phyloP scores from a whole-genome alignment of 1,140 invertebrate species.

The Hylyphantes graminicola region DNA sequence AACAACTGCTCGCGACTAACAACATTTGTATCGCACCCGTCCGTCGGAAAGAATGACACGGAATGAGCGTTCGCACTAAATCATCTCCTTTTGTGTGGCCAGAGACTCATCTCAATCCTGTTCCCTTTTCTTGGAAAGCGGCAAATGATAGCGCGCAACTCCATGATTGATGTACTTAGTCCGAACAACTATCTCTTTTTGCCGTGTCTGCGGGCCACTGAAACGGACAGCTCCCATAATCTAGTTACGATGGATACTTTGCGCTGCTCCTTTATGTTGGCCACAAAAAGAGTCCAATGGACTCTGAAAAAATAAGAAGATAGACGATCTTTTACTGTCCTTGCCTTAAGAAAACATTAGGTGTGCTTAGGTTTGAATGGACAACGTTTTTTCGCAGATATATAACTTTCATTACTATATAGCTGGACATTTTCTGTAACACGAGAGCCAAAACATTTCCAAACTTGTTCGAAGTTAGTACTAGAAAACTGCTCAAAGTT shows the following conservation, averaged over 20 bases:
- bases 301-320: neutral
- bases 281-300: slow-evolving; percentile 32
- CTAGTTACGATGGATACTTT: slow-evolving; percentile 42
- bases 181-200: slow-evolving; percentile 34
- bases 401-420: too few relatives aligned
- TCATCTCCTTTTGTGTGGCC: slow-evolving; percentile 35
- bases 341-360: too few relatives aligned
- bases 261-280: slow-evolving; percentile 15
- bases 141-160: slow-evolving; percentile 29
- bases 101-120: slow-evolving; percentile 24
- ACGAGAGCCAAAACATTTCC: too few relatives aligned
- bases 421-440: too few relatives aligned
- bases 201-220: neutral
- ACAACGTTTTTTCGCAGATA: too few relatives aligned
- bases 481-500: too few relatives aligned
- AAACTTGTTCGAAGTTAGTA: too few relatives aligned
- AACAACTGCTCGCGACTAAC: too few relatives aligned
- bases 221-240: slow-evolving; percentile 32
- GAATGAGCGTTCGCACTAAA: slow-evolving; percentile 37
- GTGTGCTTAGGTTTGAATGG: too few relatives aligned
- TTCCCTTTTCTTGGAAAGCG: slow-evolving; percentile 26
- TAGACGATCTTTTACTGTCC: too few relatives aligned
- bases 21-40: neutral
- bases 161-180: slow-evolving; percentile 47
- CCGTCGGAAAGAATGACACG: slow-evolving; percentile 24